Conservation (phyloP, 2,797 vertebrate genomes). For the Cyprinodon diabolis region DNA sequence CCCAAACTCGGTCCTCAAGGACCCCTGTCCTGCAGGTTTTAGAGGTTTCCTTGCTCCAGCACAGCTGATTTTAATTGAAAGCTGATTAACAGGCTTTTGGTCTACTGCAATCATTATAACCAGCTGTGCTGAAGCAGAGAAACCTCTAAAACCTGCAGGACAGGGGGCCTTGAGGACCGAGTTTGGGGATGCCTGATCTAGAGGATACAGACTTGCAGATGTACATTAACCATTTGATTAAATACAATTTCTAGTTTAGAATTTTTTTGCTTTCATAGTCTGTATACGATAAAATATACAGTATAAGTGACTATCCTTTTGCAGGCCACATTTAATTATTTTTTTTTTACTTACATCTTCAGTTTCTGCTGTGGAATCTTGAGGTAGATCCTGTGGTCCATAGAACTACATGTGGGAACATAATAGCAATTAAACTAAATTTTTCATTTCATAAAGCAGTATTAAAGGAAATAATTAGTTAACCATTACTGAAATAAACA, state of each 20-base stretch:
- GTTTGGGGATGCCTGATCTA: too few relatives aligned
- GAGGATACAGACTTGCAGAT: not conserved
- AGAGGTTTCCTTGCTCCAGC: too few relatives aligned
- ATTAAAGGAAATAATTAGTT: not conserved
- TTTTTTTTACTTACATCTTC: slow-evolving; percentile 48
- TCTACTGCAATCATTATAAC: too few relatives aligned
- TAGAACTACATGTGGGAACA: slow-evolving; percentile 34
- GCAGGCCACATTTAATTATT: slow-evolving; percentile 9
- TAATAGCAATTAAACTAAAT: slow-evolving; percentile 10
- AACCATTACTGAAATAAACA: not conserved
- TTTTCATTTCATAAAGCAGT: slow-evolving; percentile 1
- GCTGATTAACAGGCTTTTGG: too few relatives aligned
- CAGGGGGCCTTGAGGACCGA: too few relatives aligned
- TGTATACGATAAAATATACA: not conserved
- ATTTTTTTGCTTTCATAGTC: not conserved
- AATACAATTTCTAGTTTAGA: not conserved
- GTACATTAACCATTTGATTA: not conserved
- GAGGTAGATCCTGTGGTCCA: slow-evolving; percentile 45
- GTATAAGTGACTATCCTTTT: not conserved
- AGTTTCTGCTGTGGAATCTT: slow-evolving; percentile 35
- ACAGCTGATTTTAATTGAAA: too few relatives aligned
- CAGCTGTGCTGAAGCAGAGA: too few relatives aligned
- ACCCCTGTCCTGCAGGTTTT: too few relatives aligned
- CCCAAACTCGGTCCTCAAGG: too few relatives aligned
- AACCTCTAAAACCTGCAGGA: too few relatives aligned